phyloP scores from a whole-genome alignment of 1,140 invertebrate species.

The Cardiocondyla obscurior region DNA sequence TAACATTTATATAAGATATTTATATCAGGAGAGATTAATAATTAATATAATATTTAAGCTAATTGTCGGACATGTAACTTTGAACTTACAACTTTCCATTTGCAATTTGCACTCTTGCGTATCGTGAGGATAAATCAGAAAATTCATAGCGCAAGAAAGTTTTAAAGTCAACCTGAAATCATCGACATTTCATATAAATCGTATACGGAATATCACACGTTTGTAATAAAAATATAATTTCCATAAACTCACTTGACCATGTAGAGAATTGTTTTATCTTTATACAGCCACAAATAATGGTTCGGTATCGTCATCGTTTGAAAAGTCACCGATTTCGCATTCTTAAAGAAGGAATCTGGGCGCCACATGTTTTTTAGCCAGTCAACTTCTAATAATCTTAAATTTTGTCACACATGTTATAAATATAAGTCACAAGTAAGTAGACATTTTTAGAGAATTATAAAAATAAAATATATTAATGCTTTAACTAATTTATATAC shows the following conservation, averaged over 20 bases:
- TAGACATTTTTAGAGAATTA: neutral
- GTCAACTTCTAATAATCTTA: slow-evolving; percentile 91
- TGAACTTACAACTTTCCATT: slow-evolving; percentile 96
- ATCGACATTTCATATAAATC: neutral
- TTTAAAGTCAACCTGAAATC: slow-evolving; percentile 89
- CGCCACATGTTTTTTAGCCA: slow-evolving; percentile 96
- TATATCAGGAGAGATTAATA: neutral
- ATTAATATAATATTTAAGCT: neutral
- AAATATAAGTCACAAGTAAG: neutral
- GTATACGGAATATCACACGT: neutral
- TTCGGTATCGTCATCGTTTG: slow-evolving; percentile 97
- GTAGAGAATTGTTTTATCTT: slow-evolving; percentile 94
- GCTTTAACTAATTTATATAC: slow-evolving; percentile 74
- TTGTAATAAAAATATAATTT: neutral
- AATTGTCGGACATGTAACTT: neutral
- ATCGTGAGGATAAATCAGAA: slow-evolving; percentile 95
- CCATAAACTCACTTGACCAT: slow-evolving; percentile 90
- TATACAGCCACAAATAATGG: slow-evolving; percentile 95
- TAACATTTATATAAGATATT: slow-evolving; percentile 9
- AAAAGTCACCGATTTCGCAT: slow-evolving; percentile 95
- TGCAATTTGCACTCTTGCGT: slow-evolving; percentile 95
- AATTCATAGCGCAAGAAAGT: slow-evolving; percentile 96
- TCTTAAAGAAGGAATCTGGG: slow-evolving; percentile 95
- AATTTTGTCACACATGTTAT: slow-evolving; percentile 9
- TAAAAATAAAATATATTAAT: neutral